Evolutionary conservation across 2,797 vertebrate genomes (phyloP).

Genomic region (Lagocephalus sceleratus): DNA sequence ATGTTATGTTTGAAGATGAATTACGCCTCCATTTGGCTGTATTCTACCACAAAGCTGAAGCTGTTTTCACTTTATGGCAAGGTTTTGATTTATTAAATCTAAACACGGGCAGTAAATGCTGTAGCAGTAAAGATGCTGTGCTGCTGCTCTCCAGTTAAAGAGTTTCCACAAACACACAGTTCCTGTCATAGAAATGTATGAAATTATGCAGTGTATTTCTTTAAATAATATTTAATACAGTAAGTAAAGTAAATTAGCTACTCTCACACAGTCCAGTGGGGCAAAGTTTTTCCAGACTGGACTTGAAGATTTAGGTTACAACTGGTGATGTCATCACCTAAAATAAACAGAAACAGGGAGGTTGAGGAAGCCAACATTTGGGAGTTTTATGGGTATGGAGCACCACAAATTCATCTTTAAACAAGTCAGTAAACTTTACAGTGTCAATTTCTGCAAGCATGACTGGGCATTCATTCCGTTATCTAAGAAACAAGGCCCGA

Average conservation of each 20-base stretch:
- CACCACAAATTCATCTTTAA: constrained; percentile 37
- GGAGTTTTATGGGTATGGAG: constrained; percentile 32
- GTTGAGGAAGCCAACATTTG: constrained; percentile 21
- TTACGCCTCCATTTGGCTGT: constrained; percentile 33
- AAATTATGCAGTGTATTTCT: too few relatives aligned
- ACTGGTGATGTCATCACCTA: constrained; percentile 46
- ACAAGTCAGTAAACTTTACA: constrained; percentile 40
- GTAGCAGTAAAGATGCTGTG: constrained; percentile 14
- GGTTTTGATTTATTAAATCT: constrained; percentile 30
- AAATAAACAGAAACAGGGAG: constrained; percentile 42
- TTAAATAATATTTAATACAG: too few relatives aligned
- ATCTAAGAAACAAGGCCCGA: too few relatives aligned
- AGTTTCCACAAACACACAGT: neutral
- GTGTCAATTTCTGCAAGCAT: constrained; percentile 9
- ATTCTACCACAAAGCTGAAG: constrained; percentile 21
- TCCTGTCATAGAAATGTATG: too few relatives aligned
- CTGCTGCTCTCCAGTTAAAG: neutral
- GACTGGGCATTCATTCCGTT: too few relatives aligned
- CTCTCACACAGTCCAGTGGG: too few relatives aligned
- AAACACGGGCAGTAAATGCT: constrained; percentile 38
- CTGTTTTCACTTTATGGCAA: constrained; percentile 16
- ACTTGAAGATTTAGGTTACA: constrained; percentile 26
- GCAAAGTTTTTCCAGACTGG: neutral
- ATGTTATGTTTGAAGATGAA: constrained; percentile 34
- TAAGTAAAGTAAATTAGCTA: too few relatives aligned